Evolutionary conservation across 2,888 invertebrate species (phyloP).

Genomic region (Acleris laterana): DNA sequence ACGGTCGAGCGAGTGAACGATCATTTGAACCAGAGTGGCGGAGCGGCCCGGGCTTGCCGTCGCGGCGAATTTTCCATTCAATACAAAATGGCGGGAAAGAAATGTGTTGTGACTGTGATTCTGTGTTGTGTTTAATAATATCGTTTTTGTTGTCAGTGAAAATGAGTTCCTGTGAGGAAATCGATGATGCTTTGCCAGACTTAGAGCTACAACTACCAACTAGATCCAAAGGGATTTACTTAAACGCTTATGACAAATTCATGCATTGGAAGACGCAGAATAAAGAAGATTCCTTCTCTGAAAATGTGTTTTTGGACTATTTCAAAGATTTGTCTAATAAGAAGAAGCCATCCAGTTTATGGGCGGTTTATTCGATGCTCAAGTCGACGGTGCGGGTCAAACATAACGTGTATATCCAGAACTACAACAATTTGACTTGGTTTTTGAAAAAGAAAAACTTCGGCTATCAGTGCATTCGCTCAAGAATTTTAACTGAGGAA

Average conservation of each 20-base stretch:
- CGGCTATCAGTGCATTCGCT: constrained; percentile 8
- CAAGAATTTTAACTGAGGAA: constrained; percentile 16
- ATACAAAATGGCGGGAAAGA: constrained; percentile 15
- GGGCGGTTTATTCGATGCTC: constrained; percentile 28
- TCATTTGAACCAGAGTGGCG: constrained; percentile 3
- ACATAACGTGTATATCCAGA: constrained; percentile 8
- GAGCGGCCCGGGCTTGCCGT: constrained; percentile 1
- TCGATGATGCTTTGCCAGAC: neutral
- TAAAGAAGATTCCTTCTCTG: constrained; percentile 7
- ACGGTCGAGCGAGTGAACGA: constrained; percentile 5
- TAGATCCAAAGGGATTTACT: constrained; percentile 16
- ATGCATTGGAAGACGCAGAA: constrained; percentile 18
- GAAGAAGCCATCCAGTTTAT: constrained; percentile 18
- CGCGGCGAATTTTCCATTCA: neutral
- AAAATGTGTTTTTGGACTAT: constrained; percentile 19
- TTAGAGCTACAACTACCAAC: neutral
- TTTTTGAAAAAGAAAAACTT: constrained; percentile 4
- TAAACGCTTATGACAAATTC: constrained; percentile 15
- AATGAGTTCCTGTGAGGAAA: constrained; percentile 22
- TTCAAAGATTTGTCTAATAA: constrained; percentile 14
- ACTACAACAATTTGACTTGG: constrained; percentile 6
- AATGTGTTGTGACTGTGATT: neutral
- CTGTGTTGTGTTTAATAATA: neutral
- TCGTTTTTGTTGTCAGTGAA: constrained; percentile 7
- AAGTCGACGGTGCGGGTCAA: constrained; percentile 17